Evolutionary conservation across 2,888 invertebrate genomes (phyloP).

Genomic region (Tinea trinotella): DNA sequence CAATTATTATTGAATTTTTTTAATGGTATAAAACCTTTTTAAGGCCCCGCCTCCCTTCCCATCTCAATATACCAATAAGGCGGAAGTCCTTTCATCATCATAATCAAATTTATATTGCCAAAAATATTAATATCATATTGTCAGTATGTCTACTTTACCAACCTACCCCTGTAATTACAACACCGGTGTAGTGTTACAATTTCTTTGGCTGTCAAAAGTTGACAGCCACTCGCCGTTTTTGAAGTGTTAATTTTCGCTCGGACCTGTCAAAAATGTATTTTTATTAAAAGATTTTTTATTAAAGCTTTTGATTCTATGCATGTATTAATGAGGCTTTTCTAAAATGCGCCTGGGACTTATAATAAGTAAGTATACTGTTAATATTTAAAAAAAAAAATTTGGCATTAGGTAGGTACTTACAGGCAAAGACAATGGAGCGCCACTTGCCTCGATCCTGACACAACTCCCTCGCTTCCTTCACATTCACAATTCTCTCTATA

Average conservation of each 20-base stretch:
- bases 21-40: neutral
- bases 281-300: too few species aligned
- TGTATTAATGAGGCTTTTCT: too few species aligned
- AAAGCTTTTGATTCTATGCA: too few species aligned
- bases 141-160: neutral
- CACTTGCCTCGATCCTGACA: too few species aligned
- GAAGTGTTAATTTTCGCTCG: conserved; percentile 46
- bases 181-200: conserved; percentile 38
- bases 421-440: too few species aligned
- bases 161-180: neutral
- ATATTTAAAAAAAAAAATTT: too few species aligned
- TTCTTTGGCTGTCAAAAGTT: conserved; percentile 36
- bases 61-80: neutral
- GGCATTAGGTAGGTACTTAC: too few species aligned
- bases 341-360: too few species aligned
- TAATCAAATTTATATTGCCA: neutral
- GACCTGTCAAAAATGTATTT: conserved; percentile 35
- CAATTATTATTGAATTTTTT: too few species aligned
- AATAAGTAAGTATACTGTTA: too few species aligned
- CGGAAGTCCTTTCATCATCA: neutral
- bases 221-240: conserved; percentile 39
- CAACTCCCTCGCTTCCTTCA: too few species aligned
- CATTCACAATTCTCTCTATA: too few species aligned
- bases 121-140: neutral
- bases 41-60: neutral